Base-by-base conservation (phyloP, 2,888 invertebrate species). In the Campoletis raptor region DNA sequence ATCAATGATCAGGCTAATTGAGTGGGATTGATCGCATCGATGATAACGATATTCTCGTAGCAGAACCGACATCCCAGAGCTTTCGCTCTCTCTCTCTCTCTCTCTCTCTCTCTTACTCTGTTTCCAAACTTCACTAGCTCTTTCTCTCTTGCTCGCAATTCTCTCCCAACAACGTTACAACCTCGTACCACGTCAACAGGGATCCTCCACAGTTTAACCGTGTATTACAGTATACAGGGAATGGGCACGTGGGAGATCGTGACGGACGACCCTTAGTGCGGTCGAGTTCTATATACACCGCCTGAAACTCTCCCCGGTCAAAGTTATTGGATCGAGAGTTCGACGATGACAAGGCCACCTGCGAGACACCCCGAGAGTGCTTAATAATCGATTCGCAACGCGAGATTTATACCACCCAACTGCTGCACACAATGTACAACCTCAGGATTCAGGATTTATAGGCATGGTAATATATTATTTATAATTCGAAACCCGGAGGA, bases 1-100 rank as follows among this genome's bases (percentile, higher is more conserved):
- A 94, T 94, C 94, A 94, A 94, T 94, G 94, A 94, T 94, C 94
- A 93, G 92, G 91, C 92, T 94, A 94, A 94, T 94, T 94, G 92
- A 94, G 93, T 93, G 92, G 92, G 93, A 94, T 94, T 93, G 93
- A 94, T 94, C 90, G 92, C 92, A 91, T 94, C 93, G 93, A 93
- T 92, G 92, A 93, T 93, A 93, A 92, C 92, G 91, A 92, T 90
- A 90, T 90, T 88, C 89, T 87, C 88, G 88, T 85, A 89, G 86
- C 84, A 70, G 48, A 52, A 77, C 37, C 72, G 52, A 61, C 40
- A 37, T 69, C 37, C 69, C 70, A 81, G 9, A 18, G 15, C 76
- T 73, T 57, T 48, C 80, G 37, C 42, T 30, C 54, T 54, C 73
- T 52, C 67, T 48, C 69, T 45, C 54, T 24, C 76, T 36, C 67